phyloP scores from a whole-genome alignment of 2,888 invertebrate species.

The Nymphalis c-album region DNA sequence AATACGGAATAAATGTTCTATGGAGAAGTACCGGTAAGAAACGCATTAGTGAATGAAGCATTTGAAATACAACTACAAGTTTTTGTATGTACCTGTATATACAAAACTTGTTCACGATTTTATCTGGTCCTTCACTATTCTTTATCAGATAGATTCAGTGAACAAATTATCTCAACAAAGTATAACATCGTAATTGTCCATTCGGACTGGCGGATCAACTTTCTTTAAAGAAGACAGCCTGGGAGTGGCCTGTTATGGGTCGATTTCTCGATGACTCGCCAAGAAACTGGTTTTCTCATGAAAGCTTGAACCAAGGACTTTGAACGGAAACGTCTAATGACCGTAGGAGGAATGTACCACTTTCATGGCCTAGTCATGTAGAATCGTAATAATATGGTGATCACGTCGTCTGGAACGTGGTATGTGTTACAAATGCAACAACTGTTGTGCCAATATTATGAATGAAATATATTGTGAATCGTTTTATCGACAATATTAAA shows the following conservation, averaged over 20 bases:
- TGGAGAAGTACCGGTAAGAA: too few species aligned
- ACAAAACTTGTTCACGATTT: background rate
- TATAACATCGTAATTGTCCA: constrained; percentile 38
- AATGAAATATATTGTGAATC: constrained; percentile 15
- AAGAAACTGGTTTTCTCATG: constrained; percentile 61
- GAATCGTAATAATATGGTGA: constrained; percentile 39
- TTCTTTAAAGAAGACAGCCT: constrained; percentile 43
- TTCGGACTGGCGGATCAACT: constrained; percentile 41
- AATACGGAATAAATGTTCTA: too few species aligned
- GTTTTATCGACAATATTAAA: too few species aligned
- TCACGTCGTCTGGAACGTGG: constrained; percentile 28
- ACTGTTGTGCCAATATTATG: constrained; percentile 21
- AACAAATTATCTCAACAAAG: constrained; percentile 33
- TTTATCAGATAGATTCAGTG: constrained; percentile 1
- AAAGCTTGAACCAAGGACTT: constrained; percentile 52
- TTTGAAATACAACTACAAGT: too few species aligned
- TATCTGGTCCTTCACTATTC: background rate
- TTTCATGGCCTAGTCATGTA: constrained; percentile 57
- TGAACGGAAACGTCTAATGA: constrained; percentile 61
- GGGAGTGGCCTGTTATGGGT: constrained; percentile 50
- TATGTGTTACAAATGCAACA: constrained; percentile 19
- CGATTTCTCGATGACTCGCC: constrained; percentile 74
- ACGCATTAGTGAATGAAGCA: too few species aligned
- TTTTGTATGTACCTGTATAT: background rate
- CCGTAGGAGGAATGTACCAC: constrained; percentile 57